phyloP scores from a whole-genome alignment of 2,888 invertebrate species.

The Sarcophaga subvicina region DNA sequence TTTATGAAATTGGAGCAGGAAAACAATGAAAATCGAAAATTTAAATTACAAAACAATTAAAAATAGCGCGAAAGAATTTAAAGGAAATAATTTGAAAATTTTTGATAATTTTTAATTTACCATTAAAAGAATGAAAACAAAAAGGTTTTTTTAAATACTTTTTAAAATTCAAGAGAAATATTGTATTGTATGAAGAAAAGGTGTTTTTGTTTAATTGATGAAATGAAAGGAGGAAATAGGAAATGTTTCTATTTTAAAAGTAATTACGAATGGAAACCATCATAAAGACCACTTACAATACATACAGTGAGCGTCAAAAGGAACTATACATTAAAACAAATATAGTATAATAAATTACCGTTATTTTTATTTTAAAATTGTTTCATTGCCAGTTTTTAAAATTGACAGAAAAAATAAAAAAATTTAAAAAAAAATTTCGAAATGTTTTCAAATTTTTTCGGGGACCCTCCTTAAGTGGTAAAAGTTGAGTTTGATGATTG shows the following conservation, averaged over 20 bases:
- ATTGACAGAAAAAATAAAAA: no score
- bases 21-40: neutral
- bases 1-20: conserved; percentile 59
- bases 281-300: neutral
- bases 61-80: conserved; percentile 35
- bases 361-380: no score
- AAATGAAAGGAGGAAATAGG: conserved; percentile 9
- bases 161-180: neutral
- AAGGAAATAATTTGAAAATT: conserved; percentile 10
- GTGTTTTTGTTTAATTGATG: neutral
- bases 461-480: no score
- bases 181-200: neutral
- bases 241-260: neutral
- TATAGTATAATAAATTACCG: no score
- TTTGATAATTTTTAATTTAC: conserved; percentile 53
- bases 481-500: no score
- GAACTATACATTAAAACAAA: no score
- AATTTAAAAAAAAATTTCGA: no score
- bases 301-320: neutral
- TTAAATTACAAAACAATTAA: conserved; percentile 46
- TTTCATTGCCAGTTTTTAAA: no score
- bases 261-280: no score
- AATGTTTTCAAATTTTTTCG: no score
- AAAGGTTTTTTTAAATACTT: neutral
- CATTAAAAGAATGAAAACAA: conserved; percentile 4